Evolutionary conservation across 2,888 invertebrate species (phyloP).

Genomic region (Troilus luridus): DNA sequence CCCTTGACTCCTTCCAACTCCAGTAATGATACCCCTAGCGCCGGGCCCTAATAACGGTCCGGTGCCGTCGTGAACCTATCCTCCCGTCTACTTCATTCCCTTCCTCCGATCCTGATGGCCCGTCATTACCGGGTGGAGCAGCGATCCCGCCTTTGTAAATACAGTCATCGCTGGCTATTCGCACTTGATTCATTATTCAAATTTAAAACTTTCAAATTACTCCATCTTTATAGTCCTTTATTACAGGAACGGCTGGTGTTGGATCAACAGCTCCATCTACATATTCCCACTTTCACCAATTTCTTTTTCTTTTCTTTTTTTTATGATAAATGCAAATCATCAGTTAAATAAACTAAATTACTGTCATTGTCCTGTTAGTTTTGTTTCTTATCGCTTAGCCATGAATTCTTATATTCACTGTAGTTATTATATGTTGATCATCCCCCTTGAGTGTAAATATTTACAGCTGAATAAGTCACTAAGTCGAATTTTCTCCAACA

Average conservation of each 20-base stretch:
- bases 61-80: background rate
- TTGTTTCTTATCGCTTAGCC: no score
- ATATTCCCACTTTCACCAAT: background rate
- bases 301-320: background rate
- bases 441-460: no score
- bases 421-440: no score
- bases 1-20: background rate
- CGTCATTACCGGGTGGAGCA: background rate
- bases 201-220: conserved; percentile 33
- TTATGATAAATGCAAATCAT: background rate
- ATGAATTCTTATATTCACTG: no score
- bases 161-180: conserved; percentile 32
- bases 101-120: background rate
- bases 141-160: conserved; percentile 21
- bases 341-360: background rate
- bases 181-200: conserved; percentile 41
- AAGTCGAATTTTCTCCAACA: no score
- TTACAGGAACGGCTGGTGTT: background rate
- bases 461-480: no score
- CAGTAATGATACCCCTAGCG: conserved; percentile 34
- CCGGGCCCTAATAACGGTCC: background rate
- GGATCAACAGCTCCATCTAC: background rate
- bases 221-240: conserved; percentile 8
- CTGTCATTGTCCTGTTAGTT: no score
- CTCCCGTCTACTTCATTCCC: conserved; percentile 38